phyloP scores from a whole-genome alignment of 2,888 invertebrate species.

The Augiades crinisus region DNA sequence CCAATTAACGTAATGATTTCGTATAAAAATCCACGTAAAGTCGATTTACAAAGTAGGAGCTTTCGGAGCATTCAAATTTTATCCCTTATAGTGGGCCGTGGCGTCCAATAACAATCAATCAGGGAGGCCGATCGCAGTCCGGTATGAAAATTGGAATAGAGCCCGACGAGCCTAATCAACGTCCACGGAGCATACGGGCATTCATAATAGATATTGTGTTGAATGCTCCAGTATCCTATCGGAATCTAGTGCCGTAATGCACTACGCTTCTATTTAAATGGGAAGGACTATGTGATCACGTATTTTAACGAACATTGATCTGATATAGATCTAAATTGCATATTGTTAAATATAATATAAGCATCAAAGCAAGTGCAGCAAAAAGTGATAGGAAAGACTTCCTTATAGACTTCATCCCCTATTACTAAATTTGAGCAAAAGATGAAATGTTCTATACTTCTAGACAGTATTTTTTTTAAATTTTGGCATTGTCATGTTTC shows the following conservation, averaged over 20 bases:
- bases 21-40: constrained; percentile 20
- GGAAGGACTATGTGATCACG: constrained; percentile 35
- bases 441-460: no score
- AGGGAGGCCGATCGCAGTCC: constrained; percentile 53
- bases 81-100: constrained; percentile 29
- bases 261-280: constrained; percentile 51
- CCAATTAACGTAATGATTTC: constrained; percentile 26
- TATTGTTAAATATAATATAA: no score
- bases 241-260: constrained; percentile 55
- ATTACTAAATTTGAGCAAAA: no score
- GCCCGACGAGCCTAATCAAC: constrained; percentile 59
- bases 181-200: constrained; percentile 50
- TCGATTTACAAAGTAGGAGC: constrained; percentile 20
- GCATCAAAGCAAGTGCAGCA: no score
- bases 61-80: constrained; percentile 29
- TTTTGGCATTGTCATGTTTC: no score
- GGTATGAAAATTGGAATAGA: constrained; percentile 70
- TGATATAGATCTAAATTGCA: no score
- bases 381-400: no score
- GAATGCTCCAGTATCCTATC: constrained; percentile 59
- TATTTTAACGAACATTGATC: no score
- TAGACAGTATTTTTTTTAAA: no score
- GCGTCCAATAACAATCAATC: constrained; percentile 65
- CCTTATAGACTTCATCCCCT: no score
- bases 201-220: constrained; percentile 71